Conservation (phyloP, 2,113 vertebrate species). For the Indri indri region DNA sequence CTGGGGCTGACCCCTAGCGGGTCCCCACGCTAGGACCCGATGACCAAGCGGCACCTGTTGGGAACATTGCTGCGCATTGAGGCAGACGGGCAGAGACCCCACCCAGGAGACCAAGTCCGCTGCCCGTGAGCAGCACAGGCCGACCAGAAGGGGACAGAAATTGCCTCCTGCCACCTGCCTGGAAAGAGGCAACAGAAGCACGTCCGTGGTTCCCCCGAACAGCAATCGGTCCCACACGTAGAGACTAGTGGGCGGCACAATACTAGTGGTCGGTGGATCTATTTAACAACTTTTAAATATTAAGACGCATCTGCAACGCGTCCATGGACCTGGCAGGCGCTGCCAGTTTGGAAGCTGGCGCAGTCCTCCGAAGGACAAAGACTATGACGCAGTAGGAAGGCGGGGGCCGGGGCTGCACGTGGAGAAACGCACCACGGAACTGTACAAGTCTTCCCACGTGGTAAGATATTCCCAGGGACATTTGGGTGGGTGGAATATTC, state of each 20-base stretch:
- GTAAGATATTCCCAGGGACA: too few species aligned
- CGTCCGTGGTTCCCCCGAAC: too few species aligned
- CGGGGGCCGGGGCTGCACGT: too few species aligned
- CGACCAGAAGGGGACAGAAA: background rate
- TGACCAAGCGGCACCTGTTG: background rate
- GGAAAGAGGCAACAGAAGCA: background rate
- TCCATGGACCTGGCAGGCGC: background rate
- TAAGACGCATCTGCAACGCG: background rate
- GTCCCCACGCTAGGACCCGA: background rate
- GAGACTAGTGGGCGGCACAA: fast-evolving
- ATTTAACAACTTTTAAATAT: background rate
- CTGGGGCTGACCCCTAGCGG: too few species aligned
- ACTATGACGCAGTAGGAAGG: fast-evolving
- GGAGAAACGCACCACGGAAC: background rate
- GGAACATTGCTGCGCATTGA: background rate
- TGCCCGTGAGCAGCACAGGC: fast-evolving
- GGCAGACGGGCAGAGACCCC: background rate
- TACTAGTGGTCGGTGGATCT: background rate
- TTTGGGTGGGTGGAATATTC: too few species aligned
- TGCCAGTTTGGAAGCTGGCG: background rate
- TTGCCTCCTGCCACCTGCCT: background rate
- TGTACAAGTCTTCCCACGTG: background rate
- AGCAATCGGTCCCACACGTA: fast-evolving
- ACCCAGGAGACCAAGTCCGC: too few species aligned
- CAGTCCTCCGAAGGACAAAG: background rate